These are phyloP conservation scores for Nomada fucata DNA, from an alignment of 2,888 invertebrate species.

Conservation along the genomic window DNA sequence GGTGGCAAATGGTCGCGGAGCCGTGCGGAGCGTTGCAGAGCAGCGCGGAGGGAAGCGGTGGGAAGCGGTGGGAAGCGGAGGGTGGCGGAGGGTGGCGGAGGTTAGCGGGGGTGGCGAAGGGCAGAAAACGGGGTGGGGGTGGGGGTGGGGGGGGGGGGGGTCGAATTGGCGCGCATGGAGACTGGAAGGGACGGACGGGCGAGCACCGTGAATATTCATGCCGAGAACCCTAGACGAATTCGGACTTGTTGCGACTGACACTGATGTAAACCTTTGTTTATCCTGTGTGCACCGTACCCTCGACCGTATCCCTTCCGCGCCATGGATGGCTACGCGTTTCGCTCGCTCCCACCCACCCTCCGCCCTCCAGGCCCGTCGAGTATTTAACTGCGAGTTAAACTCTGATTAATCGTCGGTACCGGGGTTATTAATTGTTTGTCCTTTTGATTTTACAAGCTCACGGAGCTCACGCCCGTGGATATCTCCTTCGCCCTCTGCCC, in stretches of 20 bases:
- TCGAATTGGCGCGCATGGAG: conserved; percentile 55
- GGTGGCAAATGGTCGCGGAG: conserved; percentile 65
- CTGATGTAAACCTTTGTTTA: conserved; percentile 84
- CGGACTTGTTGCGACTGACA: conserved; percentile 84
- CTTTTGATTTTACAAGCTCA: conserved; percentile 81
- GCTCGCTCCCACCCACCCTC: conserved; percentile 27
- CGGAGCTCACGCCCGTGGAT: conserved; percentile 57
- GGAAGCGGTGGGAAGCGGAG: too few species aligned
- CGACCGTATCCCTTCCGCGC: conserved; percentile 45
- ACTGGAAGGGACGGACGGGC: conserved; percentile 74
- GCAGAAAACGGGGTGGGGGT: conserved; percentile 19
- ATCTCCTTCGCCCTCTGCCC: neutral
- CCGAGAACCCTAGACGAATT: conserved; percentile 79
- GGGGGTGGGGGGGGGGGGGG: neutral
- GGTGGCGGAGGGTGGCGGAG: conserved; percentile 12
- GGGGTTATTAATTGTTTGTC: conserved; percentile 83
- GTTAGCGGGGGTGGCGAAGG: conserved; percentile 36
- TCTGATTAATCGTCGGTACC: conserved; percentile 82
- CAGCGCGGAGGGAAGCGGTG: conserved; percentile 36
- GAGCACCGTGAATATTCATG: conserved; percentile 79
- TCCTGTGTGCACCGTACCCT: conserved; percentile 71
- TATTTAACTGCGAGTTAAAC: conserved; percentile 81
- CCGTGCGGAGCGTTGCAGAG: conserved; percentile 51
- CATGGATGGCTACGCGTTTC: conserved; percentile 44
- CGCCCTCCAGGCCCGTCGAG: conserved; percentile 55